These are phyloP conservation scores for Ectobius pallidus DNA, from an alignment of 2,888 invertebrate species.

Conservation along the genomic window DNA sequence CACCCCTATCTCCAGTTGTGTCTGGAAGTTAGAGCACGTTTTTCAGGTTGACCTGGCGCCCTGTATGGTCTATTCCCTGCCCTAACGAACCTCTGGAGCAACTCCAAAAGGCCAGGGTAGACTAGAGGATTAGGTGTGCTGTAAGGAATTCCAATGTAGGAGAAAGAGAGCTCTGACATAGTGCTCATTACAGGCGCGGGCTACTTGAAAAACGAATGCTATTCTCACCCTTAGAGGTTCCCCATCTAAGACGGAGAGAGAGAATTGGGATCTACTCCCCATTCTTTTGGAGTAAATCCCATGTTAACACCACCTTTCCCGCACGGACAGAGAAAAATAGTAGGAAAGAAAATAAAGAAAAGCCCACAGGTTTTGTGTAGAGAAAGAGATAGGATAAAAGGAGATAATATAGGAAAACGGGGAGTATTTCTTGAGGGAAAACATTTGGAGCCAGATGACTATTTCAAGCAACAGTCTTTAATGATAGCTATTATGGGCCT, in stretches of 20 bases:
- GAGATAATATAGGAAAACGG: neutral
- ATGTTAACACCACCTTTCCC: conserved; percentile 37
- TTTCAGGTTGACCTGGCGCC: conserved; percentile 40
- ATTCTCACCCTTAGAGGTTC: conserved; percentile 39
- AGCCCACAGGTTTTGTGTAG: conserved; percentile 25
- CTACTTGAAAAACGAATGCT: conserved; percentile 35
- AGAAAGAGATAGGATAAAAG: conserved; percentile 20
- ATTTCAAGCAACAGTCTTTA: neutral
- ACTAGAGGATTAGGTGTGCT: conserved; percentile 39
- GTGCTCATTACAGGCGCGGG: conserved; percentile 38
- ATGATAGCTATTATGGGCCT: neutral
- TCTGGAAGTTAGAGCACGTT: conserved; percentile 37
- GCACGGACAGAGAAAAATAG: conserved; percentile 36
- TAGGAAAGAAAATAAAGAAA: conserved; percentile 34
- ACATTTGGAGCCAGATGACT: neutral
- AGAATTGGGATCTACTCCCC: conserved; percentile 14
- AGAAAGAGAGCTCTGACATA: conserved; percentile 26
- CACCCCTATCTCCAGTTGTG: neutral
- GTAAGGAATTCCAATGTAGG: conserved; percentile 39
- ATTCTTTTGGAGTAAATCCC: conserved; percentile 40
- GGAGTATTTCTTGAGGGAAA: neutral
- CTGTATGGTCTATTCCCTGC: neutral
- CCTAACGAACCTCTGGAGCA: conserved; percentile 40
- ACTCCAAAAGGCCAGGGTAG: conserved; percentile 30
- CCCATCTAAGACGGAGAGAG: conserved; percentile 26